Evolutionary conservation across 53 echinoderm and acorn worm genomes (phyloP), one percentile per base, ranked within the genome.

Genomic region (Actinopyga echinites): DNA sequence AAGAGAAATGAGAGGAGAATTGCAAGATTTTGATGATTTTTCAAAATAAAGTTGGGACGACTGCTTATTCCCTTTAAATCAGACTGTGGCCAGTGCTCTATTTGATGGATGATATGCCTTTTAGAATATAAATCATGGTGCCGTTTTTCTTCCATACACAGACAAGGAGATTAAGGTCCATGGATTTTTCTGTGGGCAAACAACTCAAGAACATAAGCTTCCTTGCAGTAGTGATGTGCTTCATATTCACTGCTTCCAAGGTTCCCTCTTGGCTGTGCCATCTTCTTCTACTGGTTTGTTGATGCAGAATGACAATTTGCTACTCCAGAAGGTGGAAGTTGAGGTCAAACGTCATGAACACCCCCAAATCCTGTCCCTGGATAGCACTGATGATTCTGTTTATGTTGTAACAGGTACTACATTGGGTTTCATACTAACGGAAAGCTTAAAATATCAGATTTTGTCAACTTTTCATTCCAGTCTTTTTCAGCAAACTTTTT

Each of bases 361-460:
- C 20, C 10, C 38, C 30, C 33, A 68, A 31, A 21, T 20, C 2
- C 5, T 68, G 6, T 37, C 34, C 32, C 38, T 68, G 21, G 68
- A 68, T 38, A 37, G 68, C 10, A 38, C 34, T 30, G 68, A 36
- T n/a, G 38, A 68, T 38, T 17, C 20, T 20, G 8, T 68, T 2
- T 68, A 36, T 30, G 31, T 33, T 38, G n/a, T 68, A 38, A 37
- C 68, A 68, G 68, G 68, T 68, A 68, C n/a, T n/a, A n/a, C n/a
- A n/a, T n/a, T n/a, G n/a, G n/a, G n/a, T n/a, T n/a, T n/a, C n/a
- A n/a, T n/a, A n/a, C n/a, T n/a, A n/a, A n/a, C n/a, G n/a, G n/a
- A n/a, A n/a, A n/a, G n/a, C n/a, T n/a, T n/a, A n/a, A n/a, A n/a
- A n/a, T n/a, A n/a, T n/a, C n/a, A n/a, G n/a, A n/a, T n/a, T n/a